Conservation (phyloP, 1,140 invertebrate genomes). For the Lordiphosa clarofinis region DNA sequence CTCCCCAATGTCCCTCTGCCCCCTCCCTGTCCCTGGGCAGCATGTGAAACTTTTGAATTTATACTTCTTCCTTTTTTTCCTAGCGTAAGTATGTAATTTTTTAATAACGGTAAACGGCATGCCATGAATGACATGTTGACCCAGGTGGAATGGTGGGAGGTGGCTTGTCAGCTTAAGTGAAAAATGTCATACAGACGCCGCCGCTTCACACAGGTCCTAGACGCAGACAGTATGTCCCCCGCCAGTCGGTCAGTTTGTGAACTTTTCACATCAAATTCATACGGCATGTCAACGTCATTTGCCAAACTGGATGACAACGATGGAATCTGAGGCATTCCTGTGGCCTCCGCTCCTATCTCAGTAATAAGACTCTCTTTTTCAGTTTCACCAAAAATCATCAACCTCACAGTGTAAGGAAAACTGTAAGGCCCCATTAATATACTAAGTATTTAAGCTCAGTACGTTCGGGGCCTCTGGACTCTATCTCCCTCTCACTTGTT, state of each 20-base stretch:
- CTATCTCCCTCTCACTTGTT: conserved; percentile 2
- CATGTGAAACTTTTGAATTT: conserved; percentile 70
- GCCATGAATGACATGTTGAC: conserved; percentile 62
- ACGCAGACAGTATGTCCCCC: conserved; percentile 15
- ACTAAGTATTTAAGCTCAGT: conserved; percentile 2
- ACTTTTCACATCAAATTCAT: conserved; percentile 60
- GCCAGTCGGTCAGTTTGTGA: conserved; percentile 30
- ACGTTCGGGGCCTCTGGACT: conserved; percentile 5
- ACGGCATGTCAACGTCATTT: conserved; percentile 51
- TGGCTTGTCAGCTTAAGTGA: conserved; percentile 67
- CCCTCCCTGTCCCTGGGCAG: conserved; percentile 10
- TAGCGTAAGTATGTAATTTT: conserved; percentile 62
- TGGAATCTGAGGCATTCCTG: conserved; percentile 1
- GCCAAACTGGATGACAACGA: conserved; percentile 13
- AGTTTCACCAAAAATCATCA: background rate
- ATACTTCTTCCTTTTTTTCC: conserved; percentile 22
- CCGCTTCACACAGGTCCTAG: conserved; percentile 16
- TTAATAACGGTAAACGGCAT: conserved; percentile 72
- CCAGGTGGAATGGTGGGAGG: conserved; percentile 3
- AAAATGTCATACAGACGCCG: conserved; percentile 66
- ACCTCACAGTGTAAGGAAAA: background rate
- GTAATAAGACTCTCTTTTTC: too few species aligned
- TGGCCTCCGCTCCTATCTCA: too few species aligned
- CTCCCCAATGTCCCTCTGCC: conserved; percentile 34
- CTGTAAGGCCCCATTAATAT: conserved; percentile 10